Conservation (phyloP, 2,888 invertebrate species). For the Eubasilissa splendida region DNA sequence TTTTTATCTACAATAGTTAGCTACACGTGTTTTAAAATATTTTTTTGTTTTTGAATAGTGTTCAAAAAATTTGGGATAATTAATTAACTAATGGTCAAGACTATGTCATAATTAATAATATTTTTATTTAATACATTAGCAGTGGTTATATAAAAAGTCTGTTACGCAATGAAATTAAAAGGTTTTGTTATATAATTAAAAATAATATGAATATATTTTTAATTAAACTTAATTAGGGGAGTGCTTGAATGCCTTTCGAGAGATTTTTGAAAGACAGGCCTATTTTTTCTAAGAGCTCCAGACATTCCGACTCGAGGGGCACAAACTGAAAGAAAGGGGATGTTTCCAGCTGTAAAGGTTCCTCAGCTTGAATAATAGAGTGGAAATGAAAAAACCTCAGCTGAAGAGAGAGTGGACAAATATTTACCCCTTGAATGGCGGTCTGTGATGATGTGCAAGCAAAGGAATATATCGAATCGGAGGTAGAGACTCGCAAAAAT, state of each 20-base stretch:
- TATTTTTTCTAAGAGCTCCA: background rate
- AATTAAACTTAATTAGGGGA: slow-evolving; percentile 9
- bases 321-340: slow-evolving; percentile 17
- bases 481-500: background rate
- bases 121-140: background rate
- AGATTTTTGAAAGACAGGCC: slow-evolving; percentile 5
- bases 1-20: no score
- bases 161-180: no score
- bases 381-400: slow-evolving; percentile 6
- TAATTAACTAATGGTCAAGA: no score
- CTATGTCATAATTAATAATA: background rate
- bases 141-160: no score
- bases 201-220: background rate
- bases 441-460: background rate
- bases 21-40: background rate
- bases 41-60: background rate
- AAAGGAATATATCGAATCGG: background rate
- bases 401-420: background rate
- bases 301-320: background rate
- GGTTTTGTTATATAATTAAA: background rate
- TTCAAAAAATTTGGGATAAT: background rate
- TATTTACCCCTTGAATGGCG: slow-evolving; percentile 13
- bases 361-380: slow-evolving; percentile 13
- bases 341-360: slow-evolving; percentile 21
- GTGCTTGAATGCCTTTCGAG: slow-evolving; percentile 2